Conservation (phyloP, 2,888 invertebrate species). For the Hofmannophila pseudospretella region DNA sequence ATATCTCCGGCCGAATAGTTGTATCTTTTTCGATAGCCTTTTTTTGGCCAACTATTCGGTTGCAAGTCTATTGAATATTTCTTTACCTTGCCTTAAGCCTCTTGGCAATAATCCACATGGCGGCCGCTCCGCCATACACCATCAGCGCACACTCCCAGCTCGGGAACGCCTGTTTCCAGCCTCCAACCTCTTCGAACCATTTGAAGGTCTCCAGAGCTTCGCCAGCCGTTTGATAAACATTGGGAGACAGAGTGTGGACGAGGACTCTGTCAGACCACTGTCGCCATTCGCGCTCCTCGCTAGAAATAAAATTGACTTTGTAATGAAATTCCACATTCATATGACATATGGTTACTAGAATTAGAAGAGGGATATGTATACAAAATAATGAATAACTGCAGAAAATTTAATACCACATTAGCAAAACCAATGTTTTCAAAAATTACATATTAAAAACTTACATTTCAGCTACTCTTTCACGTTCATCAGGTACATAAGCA, state of each 20-base stretch:
- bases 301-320: no score
- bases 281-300: conserved; percentile 96
- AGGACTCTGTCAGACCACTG: conserved; percentile 95
- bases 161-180: conserved; percentile 94
- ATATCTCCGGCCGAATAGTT: no score
- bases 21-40: no score
- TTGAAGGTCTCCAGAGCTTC: conserved; percentile 95
- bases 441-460: no score
- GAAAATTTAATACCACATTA: no score
- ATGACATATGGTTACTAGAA: no score
- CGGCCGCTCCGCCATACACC: conserved; percentile 94
- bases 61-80: no score
- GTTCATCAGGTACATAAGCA: conserved; percentile 69
- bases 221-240: conserved; percentile 91
- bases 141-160: conserved; percentile 90
- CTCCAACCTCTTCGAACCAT: conserved; percentile 95
- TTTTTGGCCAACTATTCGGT: no score
- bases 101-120: conserved; percentile 96
- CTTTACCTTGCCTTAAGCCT: conserved; percentile 90
- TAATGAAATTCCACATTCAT: no score
- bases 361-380: no score
- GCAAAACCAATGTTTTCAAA: no score
- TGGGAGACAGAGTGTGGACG: conserved; percentile 96
- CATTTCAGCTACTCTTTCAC: conserved; percentile 76
- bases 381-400: no score